These are phyloP conservation scores for Prunella fulvescens DNA, from an alignment of 2,113 vertebrate genomes.

Conservation along the genomic window DNA sequence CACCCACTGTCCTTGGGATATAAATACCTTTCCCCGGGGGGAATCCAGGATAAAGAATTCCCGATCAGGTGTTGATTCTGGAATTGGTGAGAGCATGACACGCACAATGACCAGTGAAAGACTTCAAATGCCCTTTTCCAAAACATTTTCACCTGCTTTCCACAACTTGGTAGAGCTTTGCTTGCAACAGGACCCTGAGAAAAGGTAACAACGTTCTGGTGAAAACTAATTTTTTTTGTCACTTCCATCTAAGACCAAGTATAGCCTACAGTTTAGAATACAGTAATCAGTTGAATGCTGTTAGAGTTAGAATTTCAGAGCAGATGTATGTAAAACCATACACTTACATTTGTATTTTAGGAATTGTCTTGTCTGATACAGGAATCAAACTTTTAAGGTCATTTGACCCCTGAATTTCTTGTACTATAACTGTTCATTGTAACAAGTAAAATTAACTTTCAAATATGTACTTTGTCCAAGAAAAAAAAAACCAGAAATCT, in stretches of 20 bases:
- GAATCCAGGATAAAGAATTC: slow-evolving; percentile 90
- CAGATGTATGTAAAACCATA: background rate
- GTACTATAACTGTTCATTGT: background rate
- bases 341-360: background rate
- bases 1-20: slow-evolving; percentile 82
- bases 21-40: slow-evolving; percentile 78
- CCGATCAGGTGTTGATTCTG: slow-evolving; percentile 90
- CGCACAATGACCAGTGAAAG: slow-evolving; percentile 84
- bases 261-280: background rate
- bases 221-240: background rate
- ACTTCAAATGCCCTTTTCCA: slow-evolving; percentile 83
- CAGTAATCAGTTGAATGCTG: background rate
- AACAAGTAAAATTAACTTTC: background rate
- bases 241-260: background rate
- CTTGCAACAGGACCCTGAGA: slow-evolving; percentile 91
- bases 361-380: background rate
- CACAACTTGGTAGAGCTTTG: slow-evolving; percentile 92
- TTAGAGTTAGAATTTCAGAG: background rate
- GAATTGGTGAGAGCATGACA: slow-evolving; percentile 90
- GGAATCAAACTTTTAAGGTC: background rate
- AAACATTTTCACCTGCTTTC: slow-evolving; percentile 90
- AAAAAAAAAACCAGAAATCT: background rate
- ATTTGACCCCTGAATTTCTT: background rate
- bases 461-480: background rate
- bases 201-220: slow-evolving; percentile 72